These are phyloP conservation scores for Drosophila neonasuta DNA, from an alignment of 2,888 invertebrate genomes.

Conservation along the genomic window DNA sequence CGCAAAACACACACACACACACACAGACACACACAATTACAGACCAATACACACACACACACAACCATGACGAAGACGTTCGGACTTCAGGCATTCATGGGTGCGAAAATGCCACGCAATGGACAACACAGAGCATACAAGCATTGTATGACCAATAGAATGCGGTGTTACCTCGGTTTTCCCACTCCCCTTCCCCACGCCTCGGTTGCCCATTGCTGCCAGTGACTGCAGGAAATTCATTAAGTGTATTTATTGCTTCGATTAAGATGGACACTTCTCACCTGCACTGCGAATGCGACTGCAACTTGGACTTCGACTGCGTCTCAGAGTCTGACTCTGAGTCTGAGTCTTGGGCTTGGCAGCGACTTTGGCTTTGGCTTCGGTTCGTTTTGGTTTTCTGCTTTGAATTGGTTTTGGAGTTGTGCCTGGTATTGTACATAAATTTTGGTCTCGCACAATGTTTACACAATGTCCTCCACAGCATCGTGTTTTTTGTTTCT, in stretches of 20 bases:
- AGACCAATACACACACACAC: slow-evolving; percentile 2
- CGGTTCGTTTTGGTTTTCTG: slow-evolving; percentile 7
- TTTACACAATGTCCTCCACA: slow-evolving; percentile 70
- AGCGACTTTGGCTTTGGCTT: slow-evolving; percentile 20
- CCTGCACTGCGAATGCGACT: slow-evolving; percentile 55
- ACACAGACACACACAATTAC: not conserved
- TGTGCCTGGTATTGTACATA: slow-evolving; percentile 67
- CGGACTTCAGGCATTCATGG: slow-evolving; percentile 57
- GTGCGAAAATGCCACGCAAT: slow-evolving; percentile 76
- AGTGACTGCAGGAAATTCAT: slow-evolving; percentile 77
- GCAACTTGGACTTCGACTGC: slow-evolving; percentile 26
- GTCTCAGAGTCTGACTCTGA: not conserved
- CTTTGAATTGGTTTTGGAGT: slow-evolving; percentile 15
- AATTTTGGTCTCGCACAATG: slow-evolving; percentile 72
- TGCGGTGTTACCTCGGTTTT: slow-evolving; percentile 43
- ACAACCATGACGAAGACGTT: slow-evolving; percentile 9
- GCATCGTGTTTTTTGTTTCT: slow-evolving; percentile 35
- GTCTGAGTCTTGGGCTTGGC: slow-evolving; percentile 13
- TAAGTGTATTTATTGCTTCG: slow-evolving; percentile 79
- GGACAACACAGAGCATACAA: slow-evolving; percentile 53
- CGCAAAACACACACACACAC: slow-evolving; percentile 1
- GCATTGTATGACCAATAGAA: slow-evolving; percentile 75
- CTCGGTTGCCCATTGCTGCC: slow-evolving; percentile 17
- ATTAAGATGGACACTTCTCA: slow-evolving; percentile 79
- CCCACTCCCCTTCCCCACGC: not conserved